Evolutionary conservation across 2,797 vertebrate species (phyloP).

Genomic region (Pogoniulus pusillus): DNA sequence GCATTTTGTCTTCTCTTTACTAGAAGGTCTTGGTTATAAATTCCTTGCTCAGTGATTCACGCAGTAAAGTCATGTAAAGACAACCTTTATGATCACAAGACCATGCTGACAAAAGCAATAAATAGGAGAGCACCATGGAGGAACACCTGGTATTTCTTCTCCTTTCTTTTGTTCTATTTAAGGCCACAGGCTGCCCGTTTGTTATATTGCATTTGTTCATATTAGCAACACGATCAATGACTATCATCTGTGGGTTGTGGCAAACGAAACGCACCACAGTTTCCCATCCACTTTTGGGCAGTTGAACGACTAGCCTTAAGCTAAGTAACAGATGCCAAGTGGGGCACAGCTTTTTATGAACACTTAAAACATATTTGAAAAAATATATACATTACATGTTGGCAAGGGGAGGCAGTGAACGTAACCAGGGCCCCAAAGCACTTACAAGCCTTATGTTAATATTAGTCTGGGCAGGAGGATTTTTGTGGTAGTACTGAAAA

Average conservation of each 20-base stretch:
- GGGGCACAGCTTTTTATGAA: constrained; percentile 5
- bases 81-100: neutral
- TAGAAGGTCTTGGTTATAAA: neutral
- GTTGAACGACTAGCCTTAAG: neutral
- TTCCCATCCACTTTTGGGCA: neutral
- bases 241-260: neutral
- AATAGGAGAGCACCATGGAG: neutral
- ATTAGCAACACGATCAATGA: neutral
- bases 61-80: neutral
- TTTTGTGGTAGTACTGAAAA: neutral
- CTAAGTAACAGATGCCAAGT: constrained; percentile 36
- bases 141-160: neutral
- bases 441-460: neutral
- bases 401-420: neutral
- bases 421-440: neutral
- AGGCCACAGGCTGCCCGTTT: neutral
- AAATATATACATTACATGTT: neutral
- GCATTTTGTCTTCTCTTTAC: neutral
- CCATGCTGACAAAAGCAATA: neutral
- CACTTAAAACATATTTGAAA: constrained; percentile 5
- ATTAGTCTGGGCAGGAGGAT: neutral
- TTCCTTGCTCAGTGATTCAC: neutral
- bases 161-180: neutral
- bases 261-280: neutral
- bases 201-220: neutral